These are phyloP conservation scores for Phymastichus coffea DNA, from an alignment of 1,140 invertebrate species.

Conservation along the genomic window DNA sequence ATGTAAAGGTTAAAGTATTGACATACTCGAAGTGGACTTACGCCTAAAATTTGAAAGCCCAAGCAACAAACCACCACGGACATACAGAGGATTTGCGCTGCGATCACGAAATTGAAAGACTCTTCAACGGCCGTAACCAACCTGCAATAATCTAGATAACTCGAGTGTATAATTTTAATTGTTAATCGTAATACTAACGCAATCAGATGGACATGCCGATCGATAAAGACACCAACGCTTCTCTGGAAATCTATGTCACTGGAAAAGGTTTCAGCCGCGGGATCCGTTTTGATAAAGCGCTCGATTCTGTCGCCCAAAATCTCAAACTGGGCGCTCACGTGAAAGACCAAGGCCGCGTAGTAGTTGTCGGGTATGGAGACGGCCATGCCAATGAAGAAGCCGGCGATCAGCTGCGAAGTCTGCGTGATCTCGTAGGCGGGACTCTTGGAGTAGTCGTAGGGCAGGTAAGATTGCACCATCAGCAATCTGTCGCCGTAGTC, in stretches of 20 bases:
- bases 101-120: not conserved
- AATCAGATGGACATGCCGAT: constrained; percentile 5
- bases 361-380: constrained; percentile 10
- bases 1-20: not conserved
- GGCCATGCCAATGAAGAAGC: not conserved
- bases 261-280: not conserved
- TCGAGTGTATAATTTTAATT: not conserved
- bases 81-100: not conserved
- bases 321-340: constrained; percentile 4
- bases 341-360: constrained; percentile 5
- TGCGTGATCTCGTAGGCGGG: not conserved
- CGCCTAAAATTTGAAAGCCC: not conserved
- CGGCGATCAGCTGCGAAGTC: not conserved
- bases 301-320: not conserved
- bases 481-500: not conserved
- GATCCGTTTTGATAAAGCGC: not conserved
- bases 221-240: not conserved
- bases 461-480: not conserved
- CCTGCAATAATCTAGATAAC: not conserved
- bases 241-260: not conserved
- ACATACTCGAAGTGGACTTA: not conserved
- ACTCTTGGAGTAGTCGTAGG: constrained; percentile 8
- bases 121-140: not conserved
- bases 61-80: not conserved
- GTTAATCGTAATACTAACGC: not conserved